Conservation (phyloP, 1,140 invertebrate species). For the Euwallacea fornicatus region DNA sequence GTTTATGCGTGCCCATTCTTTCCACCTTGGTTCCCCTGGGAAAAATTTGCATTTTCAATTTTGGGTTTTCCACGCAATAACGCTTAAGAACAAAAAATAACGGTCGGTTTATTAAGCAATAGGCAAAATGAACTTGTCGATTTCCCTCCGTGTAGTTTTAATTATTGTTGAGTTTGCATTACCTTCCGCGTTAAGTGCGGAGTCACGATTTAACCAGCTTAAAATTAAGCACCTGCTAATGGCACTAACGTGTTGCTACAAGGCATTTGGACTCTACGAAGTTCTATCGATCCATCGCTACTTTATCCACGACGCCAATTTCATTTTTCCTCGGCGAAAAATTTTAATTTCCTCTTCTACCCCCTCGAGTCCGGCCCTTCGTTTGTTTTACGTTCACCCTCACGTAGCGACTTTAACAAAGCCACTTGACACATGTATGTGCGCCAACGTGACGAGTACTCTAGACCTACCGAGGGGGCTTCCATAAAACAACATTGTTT, state of each 20-base stretch:
- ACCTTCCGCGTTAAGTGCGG: neutral
- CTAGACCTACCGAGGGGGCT: too few relatives aligned
- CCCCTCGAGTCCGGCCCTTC: too few relatives aligned
- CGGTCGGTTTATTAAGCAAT: neutral
- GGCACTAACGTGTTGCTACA: neutral
- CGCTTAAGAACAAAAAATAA: neutral
- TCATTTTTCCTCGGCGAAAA: too few relatives aligned
- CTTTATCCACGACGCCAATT: neutral
- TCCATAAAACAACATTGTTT: too few relatives aligned
- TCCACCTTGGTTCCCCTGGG: neutral
- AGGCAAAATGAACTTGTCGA: neutral
- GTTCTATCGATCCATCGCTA: neutral
- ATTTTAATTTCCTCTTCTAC: too few relatives aligned
- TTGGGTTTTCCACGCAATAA: neutral
- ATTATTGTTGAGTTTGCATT: too few relatives aligned
- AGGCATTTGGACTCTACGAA: neutral
- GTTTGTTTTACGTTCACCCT: too few relatives aligned
- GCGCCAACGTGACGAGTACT: too few relatives aligned
- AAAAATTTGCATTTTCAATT: neutral
- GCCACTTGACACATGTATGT: too few relatives aligned
- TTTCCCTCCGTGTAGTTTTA: too few relatives aligned
- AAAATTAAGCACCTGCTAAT: constrained; percentile 5
- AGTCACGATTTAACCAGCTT: neutral
- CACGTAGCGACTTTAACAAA: too few relatives aligned
- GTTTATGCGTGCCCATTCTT: neutral